These are phyloP conservation scores for Athrips mouffetella DNA, from an alignment of 2,888 invertebrate species.

Conservation along the genomic window DNA sequence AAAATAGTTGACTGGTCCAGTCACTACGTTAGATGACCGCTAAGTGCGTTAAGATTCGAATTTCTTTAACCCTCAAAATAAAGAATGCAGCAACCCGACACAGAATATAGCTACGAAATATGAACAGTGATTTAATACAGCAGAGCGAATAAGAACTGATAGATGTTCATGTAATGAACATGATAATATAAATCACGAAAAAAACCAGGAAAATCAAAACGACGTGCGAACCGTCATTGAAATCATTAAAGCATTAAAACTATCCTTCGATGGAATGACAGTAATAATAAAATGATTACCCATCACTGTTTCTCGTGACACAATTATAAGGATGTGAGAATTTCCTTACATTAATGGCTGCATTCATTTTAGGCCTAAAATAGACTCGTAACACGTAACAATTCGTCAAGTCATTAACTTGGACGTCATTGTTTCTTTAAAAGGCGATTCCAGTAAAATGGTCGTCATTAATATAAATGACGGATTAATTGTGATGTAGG, in stretches of 20 bases:
- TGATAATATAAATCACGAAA: too few species aligned
- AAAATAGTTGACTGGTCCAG: too few species aligned
- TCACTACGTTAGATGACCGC: too few species aligned
- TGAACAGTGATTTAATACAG: too few species aligned
- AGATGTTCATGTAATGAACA: too few species aligned
- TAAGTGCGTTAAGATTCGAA: too few species aligned
- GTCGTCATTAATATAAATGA: background rate
- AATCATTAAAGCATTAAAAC: background rate
- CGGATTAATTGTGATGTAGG: background rate
- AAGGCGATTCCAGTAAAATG: background rate
- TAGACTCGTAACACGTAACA: background rate
- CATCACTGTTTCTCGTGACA: background rate
- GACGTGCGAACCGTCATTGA: background rate
- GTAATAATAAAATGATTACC: too few species aligned
- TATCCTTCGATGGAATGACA: background rate
- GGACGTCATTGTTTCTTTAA: background rate
- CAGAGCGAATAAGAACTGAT: too few species aligned
- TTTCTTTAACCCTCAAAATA: too few species aligned
- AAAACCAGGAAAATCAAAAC: background rate
- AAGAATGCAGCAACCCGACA: too few species aligned
- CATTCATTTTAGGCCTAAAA: background rate
- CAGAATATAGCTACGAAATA: too few species aligned
- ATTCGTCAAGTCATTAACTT: background rate
- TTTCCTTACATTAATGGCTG: slow-evolving; percentile 1
- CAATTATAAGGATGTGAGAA: slow-evolving; percentile 9